Base-by-base conservation (phyloP, 2,113 vertebrate genomes). In the Microtus montanus region DNA sequence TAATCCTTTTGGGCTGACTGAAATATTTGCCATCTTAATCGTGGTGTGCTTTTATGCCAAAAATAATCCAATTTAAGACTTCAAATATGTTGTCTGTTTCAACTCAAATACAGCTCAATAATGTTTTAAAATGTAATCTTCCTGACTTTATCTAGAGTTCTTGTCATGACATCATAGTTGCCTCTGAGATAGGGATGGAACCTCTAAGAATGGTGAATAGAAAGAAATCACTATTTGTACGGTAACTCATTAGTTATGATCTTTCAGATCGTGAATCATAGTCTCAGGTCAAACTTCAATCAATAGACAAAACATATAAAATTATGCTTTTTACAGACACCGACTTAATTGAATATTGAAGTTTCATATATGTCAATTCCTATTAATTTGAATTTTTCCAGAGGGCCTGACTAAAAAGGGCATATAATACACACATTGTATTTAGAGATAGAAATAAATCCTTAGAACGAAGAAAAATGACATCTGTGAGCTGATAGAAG, bases 21-120 rank as follows among this genome's bases (percentile, higher is more conserved):
- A 96, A 93, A 71, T 83, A n/a, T 47, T 96, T 92, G 12, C 78
- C 41, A 26, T 87, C 12, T 87, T 71, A 79, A 93, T 87, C 24
- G 4, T 91, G n/a, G 0, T 93, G 4, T 90, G 35, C 77, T 88
- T 88, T 78, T 47, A 54, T 64, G 87, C 64, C 9, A 93, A 93
- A 92, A 78, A 14, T n/a, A 95, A 91, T 91, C 38, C 85, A 12
- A 54, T 89, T 68, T 80, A 80, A 93, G 7, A 38, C 35, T 93
- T 92, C 35, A 89, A 49, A 79, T 80, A 61, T 61, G 35, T n/a
- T 35, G 11, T 85, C 78, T 90, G 74, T 84, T 93, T 95, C 73
- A 86, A 84, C 49, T 92, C 49, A 95, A 44, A 52, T 92, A 89
- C 2, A 78, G 13, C 22, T 92, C 26, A 92, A 26, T 87, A 87